These are phyloP conservation scores for Blera fallax DNA, from an alignment of 2,888 invertebrate species.

Conservation along the genomic window DNA sequence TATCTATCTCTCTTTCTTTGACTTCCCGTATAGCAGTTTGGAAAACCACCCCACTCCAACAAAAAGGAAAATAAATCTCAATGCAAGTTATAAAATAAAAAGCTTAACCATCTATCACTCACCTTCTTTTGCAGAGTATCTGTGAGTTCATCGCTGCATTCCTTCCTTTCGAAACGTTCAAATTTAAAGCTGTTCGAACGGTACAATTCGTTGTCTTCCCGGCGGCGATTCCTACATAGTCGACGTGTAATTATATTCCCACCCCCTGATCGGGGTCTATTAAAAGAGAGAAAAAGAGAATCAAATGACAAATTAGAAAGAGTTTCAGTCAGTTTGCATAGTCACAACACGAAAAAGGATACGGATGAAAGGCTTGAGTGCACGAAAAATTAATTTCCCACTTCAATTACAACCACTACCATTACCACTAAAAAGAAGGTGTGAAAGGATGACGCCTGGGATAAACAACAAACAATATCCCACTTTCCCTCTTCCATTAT, in stretches of 20 bases:
- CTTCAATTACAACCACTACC: conserved; percentile 34
- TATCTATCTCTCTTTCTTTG: background rate
- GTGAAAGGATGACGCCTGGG: conserved; percentile 24
- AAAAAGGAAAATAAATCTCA: background rate
- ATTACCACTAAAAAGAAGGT: background rate
- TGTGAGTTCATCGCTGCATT: conserved; percentile 85
- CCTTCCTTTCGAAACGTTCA: conserved; percentile 89
- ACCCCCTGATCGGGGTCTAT: conserved; percentile 80
- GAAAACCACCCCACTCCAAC: background rate
- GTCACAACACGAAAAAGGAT: background rate
- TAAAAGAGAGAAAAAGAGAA: background rate
- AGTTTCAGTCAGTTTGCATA: background rate
- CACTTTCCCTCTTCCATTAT: conserved; percentile 5
- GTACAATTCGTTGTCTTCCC: conserved; percentile 92
- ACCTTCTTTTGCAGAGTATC: conserved; percentile 87
- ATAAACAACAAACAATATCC: conserved; percentile 13
- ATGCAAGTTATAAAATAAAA: background rate
- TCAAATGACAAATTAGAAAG: conserved; percentile 2
- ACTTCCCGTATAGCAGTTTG: background rate
- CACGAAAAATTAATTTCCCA: conserved; percentile 40
- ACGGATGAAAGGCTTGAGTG: conserved; percentile 6
- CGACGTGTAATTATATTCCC: conserved; percentile 85
- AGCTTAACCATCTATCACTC: conserved; percentile 76
- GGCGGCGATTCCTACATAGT: conserved; percentile 88
- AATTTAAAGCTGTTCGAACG: conserved; percentile 94